Base-by-base conservation (phyloP, 2,113 vertebrate species). In the Promerops cafer region DNA sequence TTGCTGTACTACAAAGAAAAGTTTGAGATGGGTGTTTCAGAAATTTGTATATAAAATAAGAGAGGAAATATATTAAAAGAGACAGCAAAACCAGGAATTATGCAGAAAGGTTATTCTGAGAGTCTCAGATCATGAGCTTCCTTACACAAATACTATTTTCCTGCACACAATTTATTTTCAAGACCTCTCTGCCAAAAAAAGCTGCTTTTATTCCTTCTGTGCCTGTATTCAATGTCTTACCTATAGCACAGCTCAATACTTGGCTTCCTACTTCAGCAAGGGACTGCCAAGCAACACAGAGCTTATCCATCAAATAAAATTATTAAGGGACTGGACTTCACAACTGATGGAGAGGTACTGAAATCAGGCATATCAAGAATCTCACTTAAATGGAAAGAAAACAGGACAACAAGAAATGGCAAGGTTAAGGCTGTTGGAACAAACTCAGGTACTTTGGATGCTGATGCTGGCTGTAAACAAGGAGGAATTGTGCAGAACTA, bases 401-500 rank as follows among this genome's bases (percentile, higher is more conserved):
- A 31, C 28, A 84, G 50, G n/a, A 76, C 42, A 85, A 87, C 8
- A 90, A 66, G 68, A 66, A 35, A 63, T 23, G 20, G 64, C 59
- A 83, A 80, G 26, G 45, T 54, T 86, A 87, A 88, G 86, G 44
- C 68, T 78, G 57, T 28, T 26, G 49, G 39, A 85, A 53, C 33
- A 72, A 94, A 31, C 39, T 52, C 71, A 66, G 79, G 71, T 66
- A 54, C 54, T 80, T 15, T 61, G 54, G 82, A 93, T 66, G 70
- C 75, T 88, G 87, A 59, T 74, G 63, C 63, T 70, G 63, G 39
- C 70, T 80, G 63, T 93, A 80, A 91, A 88, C 59, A 77, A 94
- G 91, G 70, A 95, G 47, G 90, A 91, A 90, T 33, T 11, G 1
- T 39, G 89, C 93, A 95, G 82, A 95, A 94, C 75, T 83, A 89